Percentiles rank a stretch among this genome's conserved stretches.
Conservation (phyloP, 2,797 vertebrate genomes). For the Dicrostonyx torquatus region DNA sequence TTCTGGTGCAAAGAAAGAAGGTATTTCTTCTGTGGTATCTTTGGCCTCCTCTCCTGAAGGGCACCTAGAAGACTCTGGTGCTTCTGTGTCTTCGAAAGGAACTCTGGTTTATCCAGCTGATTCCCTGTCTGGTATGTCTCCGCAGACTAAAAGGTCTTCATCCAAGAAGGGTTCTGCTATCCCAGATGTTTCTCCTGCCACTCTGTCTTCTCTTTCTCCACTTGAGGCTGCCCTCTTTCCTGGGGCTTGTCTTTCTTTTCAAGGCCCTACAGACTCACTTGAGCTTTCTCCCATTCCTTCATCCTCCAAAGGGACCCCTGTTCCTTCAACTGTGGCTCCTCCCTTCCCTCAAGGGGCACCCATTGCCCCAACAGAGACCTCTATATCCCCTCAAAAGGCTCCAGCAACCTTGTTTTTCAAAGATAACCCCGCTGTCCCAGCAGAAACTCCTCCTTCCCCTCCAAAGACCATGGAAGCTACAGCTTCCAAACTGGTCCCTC, state of each 20-base stretch:
- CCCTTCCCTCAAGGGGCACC: neutral
- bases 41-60: constrained; percentile 28
- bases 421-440: neutral
- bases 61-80: neutral
- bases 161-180: constrained; percentile 34
- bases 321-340: neutral
- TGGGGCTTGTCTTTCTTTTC: constrained; percentile 49
- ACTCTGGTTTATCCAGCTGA: neutral
- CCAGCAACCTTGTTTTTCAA: neutral
- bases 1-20: neutral
- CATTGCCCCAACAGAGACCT: neutral
- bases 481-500: neutral
- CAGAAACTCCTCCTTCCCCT: neutral
- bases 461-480: neutral
- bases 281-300: neutral
- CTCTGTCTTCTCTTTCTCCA: neutral
- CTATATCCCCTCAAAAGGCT: neutral
- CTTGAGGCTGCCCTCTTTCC: constrained; percentile 47
- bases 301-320: neutral
- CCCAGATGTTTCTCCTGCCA: constrained; percentile 19
- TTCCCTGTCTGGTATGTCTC: constrained; percentile 37
- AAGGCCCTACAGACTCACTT: constrained; percentile 40
- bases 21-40: constrained; percentile 38
- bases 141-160: constrained; percentile 51
- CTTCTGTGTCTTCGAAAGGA: constrained; percentile 52